These are phyloP conservation scores for Trogon surrucura DNA, from an alignment of 2,113 vertebrate genomes.

Conservation along the genomic window DNA sequence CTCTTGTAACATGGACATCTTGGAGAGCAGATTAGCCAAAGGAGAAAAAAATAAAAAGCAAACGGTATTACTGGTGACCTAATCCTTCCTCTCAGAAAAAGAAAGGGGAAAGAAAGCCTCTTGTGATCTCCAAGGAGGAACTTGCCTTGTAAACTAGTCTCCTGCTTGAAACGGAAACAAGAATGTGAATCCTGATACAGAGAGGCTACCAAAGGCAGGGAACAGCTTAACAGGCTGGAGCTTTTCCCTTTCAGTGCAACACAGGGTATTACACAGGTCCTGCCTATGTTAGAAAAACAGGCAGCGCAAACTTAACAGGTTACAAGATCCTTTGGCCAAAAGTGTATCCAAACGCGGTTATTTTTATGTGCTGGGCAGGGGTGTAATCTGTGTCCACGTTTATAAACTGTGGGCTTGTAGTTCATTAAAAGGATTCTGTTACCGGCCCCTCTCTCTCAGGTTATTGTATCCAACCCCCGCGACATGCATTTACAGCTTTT, in stretches of 20 bases:
- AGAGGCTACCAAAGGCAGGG: constrained; percentile 51
- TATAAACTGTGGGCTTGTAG: constrained; percentile 56
- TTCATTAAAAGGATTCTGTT: constrained; percentile 66
- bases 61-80: constrained; percentile 66
- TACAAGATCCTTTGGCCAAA: constrained; percentile 49
- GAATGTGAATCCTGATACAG: constrained; percentile 66
- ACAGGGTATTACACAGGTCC: constrained; percentile 44
- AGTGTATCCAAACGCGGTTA: not conserved
- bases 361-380: constrained; percentile 38
- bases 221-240: constrained; percentile 46
- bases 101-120: constrained; percentile 65
- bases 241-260: constrained; percentile 50
- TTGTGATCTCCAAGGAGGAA: constrained; percentile 70
- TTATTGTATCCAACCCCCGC: not conserved
- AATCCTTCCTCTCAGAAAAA: constrained; percentile 70
- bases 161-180: constrained; percentile 69
- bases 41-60: constrained; percentile 43
- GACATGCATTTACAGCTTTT: constrained; percentile 33
- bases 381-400: constrained; percentile 38
- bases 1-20: constrained; percentile 67
- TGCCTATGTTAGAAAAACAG: constrained; percentile 3
- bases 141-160: constrained; percentile 71
- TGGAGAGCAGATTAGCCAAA: constrained; percentile 74
- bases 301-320: constrained; percentile 8
- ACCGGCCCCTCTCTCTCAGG: not conserved